Evolutionary conservation across 2,888 invertebrate genomes (phyloP).

Genomic region (Neoscelio sp.): DNA sequence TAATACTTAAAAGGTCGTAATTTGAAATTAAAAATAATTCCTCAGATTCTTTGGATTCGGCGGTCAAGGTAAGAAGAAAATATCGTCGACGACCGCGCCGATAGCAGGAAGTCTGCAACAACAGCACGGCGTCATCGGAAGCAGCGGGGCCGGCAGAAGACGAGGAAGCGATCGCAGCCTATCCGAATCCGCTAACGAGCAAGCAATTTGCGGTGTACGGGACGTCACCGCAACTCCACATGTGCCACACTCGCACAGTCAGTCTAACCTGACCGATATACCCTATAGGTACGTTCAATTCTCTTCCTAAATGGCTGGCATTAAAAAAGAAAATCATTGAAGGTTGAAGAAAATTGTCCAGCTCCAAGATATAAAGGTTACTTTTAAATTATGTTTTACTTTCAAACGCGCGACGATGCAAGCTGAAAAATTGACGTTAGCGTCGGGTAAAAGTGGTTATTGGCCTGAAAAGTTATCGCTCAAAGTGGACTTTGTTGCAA

Average conservation of each 20-base stretch:
- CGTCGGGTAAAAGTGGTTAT: constrained; percentile 20
- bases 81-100: constrained; percentile 86
- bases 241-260: constrained; percentile 94
- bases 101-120: constrained; percentile 83
- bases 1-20: neutral
- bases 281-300: constrained; percentile 88
- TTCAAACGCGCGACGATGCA: constrained; percentile 3
- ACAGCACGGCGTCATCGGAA: constrained; percentile 75
- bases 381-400: neutral
- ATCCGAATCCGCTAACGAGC: constrained; percentile 92
- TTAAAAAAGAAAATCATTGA: no score
- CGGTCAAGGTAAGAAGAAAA: constrained; percentile 93
- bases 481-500: constrained; percentile 73
- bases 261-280: constrained; percentile 94
- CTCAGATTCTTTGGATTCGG: constrained; percentile 95
- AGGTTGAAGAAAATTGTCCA: neutral
- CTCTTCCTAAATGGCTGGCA: neutral
- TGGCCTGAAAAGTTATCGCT: no score
- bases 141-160: constrained; percentile 84
- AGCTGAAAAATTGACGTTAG: constrained; percentile 16
- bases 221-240: constrained; percentile 84
- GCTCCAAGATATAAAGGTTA: neutral
- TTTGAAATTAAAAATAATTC: neutral
- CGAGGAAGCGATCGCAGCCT: constrained; percentile 94
- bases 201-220: constrained; percentile 89